Conservation (phyloP, 2,797 vertebrate species). For the Sylvilagus floridanus region DNA sequence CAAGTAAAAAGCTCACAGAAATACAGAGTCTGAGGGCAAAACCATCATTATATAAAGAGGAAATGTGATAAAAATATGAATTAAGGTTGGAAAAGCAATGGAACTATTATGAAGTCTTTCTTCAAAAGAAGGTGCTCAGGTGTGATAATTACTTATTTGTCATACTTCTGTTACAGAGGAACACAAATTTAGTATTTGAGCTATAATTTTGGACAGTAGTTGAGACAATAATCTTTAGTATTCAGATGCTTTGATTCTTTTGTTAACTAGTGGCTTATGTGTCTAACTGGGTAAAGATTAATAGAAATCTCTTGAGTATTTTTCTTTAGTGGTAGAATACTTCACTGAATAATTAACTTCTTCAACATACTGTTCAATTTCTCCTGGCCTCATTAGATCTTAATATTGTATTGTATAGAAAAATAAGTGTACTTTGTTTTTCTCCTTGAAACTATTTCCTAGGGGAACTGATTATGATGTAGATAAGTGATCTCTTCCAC, state of each 20-base stretch:
- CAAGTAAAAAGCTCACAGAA: not conserved
- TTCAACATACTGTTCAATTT: constrained; percentile 50
- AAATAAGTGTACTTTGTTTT: constrained; percentile 58
- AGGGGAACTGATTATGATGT: constrained; percentile 14
- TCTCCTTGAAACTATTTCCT: constrained; percentile 22
- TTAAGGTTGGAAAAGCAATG: not conserved
- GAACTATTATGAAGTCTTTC: constrained; percentile 14
- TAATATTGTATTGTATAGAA: constrained; percentile 46
- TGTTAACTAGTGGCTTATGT: not conserved
- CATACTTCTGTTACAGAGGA: constrained; percentile 3
- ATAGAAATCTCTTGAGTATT: constrained; percentile 10
- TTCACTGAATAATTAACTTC: constrained; percentile 41
- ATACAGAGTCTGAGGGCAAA: constrained; percentile 33
- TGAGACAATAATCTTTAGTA: constrained; percentile 6
- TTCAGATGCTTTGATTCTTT: constrained; percentile 32
- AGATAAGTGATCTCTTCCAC: not conserved
- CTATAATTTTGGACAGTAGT: constrained; percentile 7
- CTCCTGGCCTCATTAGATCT: constrained; percentile 26
- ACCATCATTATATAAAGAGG: not conserved
- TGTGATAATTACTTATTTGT: constrained; percentile 3
- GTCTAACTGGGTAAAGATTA: constrained; percentile 53
- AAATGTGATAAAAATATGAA: not conserved
- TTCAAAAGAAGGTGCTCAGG: not conserved
- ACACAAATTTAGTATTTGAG: constrained; percentile 9
- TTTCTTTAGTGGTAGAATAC: not conserved